Base-by-base conservation (phyloP, 1,140 invertebrate genomes). In the Calliphora vicina region DNA sequence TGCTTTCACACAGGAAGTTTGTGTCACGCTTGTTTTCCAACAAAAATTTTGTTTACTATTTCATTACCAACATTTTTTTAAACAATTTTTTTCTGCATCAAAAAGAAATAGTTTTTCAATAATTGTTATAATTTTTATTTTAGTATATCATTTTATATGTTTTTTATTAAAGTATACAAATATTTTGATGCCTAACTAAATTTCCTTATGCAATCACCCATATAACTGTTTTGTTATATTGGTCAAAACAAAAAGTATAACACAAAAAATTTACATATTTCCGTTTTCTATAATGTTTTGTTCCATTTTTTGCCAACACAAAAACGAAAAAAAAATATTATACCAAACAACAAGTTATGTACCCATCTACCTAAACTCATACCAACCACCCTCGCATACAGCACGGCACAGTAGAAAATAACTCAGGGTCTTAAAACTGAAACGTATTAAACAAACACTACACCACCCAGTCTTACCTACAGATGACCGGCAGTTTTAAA, bases 181-280 rank as follows among this genome's bases (percentile, higher is more conserved):
- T 2, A 5, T 35, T 35, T 35, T 2, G n/a, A n/a, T n/a, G n/a
- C 10, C 10, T 35, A 2, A 35, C 1, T 0, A 35, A 35, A 8
- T 35, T 35, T 8, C 35, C 35, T 35, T 10, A 35, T 29, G 72
- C 1, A 74, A 74, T 29, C 72, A 74, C 72, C 72, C 72, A 74
- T 74, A 74, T 74, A 17, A 9, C 10, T 17, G 12, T 74, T 74
- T 74, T 74, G 26, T 74, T 29, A 74, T 74, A 29, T 74, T 74
- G 72, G 72, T 74, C 72, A 74, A 74, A 74, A 74, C 26, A 74
- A 29, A 27, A 74, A 74, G 27, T 35, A 74, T n/a, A 29, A 27
- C 72, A 35, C n/a, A 74, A 73, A 71, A 74, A 15, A 74, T 74
- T 74, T 74, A 74, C 72, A 74, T 74, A 74, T 74, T 74, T 74